phyloP scores from a whole-genome alignment of 2,797 vertebrate species.

The Microctenopoma lineatum region DNA sequence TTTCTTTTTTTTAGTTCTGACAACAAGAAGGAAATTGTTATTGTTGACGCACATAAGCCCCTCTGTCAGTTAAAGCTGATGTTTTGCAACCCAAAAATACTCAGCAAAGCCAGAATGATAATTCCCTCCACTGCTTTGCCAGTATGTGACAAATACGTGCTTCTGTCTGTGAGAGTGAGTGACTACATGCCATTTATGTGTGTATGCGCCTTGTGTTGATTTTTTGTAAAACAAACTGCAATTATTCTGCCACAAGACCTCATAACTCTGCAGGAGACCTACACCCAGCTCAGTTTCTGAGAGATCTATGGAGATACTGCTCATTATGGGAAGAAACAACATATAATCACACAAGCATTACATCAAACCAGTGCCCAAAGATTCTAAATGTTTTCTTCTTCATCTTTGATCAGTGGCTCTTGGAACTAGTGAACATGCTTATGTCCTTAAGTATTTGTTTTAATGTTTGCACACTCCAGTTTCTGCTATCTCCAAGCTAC shows the following conservation, averaged over 20 bases:
- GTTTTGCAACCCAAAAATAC: constrained; percentile 49
- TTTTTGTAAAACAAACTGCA: constrained; percentile 19
- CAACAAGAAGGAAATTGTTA: constrained; percentile 18
- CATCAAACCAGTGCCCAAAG: constrained; percentile 14
- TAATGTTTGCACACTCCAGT: constrained; percentile 8
- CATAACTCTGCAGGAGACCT: constrained; percentile 38
- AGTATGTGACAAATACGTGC: constrained; percentile 28
- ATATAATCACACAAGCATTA: constrained; percentile 29
- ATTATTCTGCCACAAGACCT: constrained; percentile 49
- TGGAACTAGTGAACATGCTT: background rate
- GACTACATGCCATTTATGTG: constrained; percentile 22
- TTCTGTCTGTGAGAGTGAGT: constrained; percentile 16
- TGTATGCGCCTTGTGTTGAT: background rate
- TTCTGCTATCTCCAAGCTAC: constrained; percentile 1
- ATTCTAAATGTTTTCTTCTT: constrained; percentile 27
- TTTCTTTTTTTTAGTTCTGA: background rate
- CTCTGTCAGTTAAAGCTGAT: constrained; percentile 43
- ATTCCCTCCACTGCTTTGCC: constrained; percentile 30
- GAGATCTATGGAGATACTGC: constrained; percentile 20
- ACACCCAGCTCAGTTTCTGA: constrained; percentile 22
- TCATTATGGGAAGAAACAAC: constrained; percentile 25
- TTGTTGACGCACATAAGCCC: constrained; percentile 24
- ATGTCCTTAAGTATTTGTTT: background rate
- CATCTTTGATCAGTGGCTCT: constrained; percentile 1
- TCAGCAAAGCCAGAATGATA: constrained; percentile 14